phyloP scores from a whole-genome alignment of 2,888 invertebrate species.

The Eupithecia vulgata region DNA sequence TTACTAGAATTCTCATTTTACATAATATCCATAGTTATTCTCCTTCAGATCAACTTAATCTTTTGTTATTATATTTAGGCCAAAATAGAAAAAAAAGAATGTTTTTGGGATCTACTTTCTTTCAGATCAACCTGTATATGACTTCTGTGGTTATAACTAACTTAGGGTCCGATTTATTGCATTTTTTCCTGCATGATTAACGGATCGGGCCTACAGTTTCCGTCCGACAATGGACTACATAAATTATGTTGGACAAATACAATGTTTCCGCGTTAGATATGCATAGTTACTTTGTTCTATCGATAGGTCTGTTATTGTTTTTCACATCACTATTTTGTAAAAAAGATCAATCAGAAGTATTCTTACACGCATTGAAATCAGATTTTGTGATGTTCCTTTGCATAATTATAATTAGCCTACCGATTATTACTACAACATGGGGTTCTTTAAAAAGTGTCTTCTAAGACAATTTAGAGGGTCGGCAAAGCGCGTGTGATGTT shows the following conservation, averaged over 20 bases:
- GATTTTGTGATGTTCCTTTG: neutral
- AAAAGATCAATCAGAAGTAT: neutral
- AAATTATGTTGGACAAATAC: constrained; percentile 77
- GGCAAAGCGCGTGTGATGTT: too few relatives aligned
- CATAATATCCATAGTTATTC: too few relatives aligned
- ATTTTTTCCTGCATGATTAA: constrained; percentile 78
- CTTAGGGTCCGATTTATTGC: constrained; percentile 57
- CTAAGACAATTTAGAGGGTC: too few relatives aligned
- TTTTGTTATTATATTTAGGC: too few relatives aligned
- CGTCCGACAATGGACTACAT: constrained; percentile 75
- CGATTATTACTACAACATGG: too few relatives aligned
- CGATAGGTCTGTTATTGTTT: constrained; percentile 19
- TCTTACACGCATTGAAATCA: neutral
- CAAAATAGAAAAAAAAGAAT: too few relatives aligned
- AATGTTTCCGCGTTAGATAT: constrained; percentile 65
- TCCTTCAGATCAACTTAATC: too few relatives aligned
- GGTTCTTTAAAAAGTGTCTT: too few relatives aligned
- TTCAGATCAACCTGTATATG: constrained; percentile 18
- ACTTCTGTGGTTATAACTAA: constrained; percentile 27
- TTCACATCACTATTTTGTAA: constrained; percentile 20
- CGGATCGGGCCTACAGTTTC: constrained; percentile 76
- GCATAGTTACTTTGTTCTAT: constrained; percentile 50
- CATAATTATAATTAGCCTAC: too few relatives aligned
- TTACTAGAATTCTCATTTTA: too few relatives aligned
- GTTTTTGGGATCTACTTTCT: too few relatives aligned